Evolutionary conservation across 2,113 vertebrate species (phyloP), one percentile per base, ranked within the genome.

Genomic region (Saimiri boliviensis): DNA sequence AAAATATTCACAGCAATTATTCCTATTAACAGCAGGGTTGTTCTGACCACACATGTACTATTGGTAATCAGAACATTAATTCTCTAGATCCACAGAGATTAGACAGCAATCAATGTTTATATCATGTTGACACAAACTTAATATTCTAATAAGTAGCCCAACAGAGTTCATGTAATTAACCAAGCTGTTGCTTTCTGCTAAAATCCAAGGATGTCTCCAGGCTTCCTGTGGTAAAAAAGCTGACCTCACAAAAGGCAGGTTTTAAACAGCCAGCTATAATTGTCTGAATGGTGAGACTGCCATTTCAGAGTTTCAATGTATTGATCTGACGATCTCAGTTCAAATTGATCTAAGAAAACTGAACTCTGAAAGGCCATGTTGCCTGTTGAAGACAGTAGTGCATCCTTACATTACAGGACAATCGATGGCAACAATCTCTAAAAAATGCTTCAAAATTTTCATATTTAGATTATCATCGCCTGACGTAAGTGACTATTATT

Each of bases 41-140:
- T 94, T 97, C 66, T 85, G 85, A 79, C 42, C 66, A 89, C 23
- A 85, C 52, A 16, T 87, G 86, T 35, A 79, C 86, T 95, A 83
- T 93, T 96, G 73, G 86, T 58, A 40, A 96, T 80, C 27, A 83
- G 79, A 94, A 68, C 45, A 70, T 88, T 92, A 45, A 81, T 95
- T 96, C 93, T 77, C 88, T 91, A 92, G 70, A 94, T 82, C 1
- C 40, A 95, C 92, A 96, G 96, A 79, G 86, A 95, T 74, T 49
- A 89, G 93, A 37, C 1, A 63, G 30, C 70, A 71, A 83, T 89
- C 54, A 74, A 2, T 92, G 89, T 68, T 66, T 63, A 63, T 23
- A 83, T 35, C 95, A 47, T 66, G 56, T 93, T 3, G 10, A 90
- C 45, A 92, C 25, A 42, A 63, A 85, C 27, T 71, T 93, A 94